Conservation (phyloP, 1,140 invertebrate genomes). For the Dendroctonus ponderosae region DNA sequence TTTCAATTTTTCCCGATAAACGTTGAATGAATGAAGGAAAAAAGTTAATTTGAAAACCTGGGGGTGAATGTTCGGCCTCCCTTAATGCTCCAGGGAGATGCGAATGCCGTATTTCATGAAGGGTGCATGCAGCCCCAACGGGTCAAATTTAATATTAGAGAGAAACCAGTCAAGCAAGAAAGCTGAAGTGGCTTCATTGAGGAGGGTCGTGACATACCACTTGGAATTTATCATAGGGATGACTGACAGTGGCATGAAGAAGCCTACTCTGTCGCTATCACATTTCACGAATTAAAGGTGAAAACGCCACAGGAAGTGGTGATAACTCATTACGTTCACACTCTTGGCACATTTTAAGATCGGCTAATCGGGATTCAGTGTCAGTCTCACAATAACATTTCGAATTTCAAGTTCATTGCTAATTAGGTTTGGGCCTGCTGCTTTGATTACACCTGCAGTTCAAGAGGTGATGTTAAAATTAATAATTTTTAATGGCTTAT, state of each 20-base stretch:
- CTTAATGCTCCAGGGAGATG: background rate
- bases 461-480: no score
- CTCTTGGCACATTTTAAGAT: background rate
- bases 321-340: no score
- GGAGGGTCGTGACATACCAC: conserved; percentile 13
- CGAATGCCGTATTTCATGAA: background rate
- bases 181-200: conserved; percentile 14
- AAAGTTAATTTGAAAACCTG: background rate
- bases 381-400: conserved; percentile 1
- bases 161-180: conserved; percentile 22
- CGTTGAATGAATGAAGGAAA: background rate
- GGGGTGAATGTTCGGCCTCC: background rate
- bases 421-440: background rate
- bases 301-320: no score
- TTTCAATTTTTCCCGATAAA: background rate
- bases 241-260: no score
- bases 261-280: no score
- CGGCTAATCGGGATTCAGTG: background rate
- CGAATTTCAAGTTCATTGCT: conserved; percentile 7
- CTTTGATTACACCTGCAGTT: no score
- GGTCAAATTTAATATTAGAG: conserved; percentile 23
- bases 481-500: no score
- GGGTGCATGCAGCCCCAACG: background rate
- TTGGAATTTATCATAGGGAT: no score
- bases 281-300: no score